Evolutionary conservation across 2,113 vertebrate genomes (phyloP), one percentile per base, ranked within the genome.

Genomic region (Sceloporus undulatus): DNA sequence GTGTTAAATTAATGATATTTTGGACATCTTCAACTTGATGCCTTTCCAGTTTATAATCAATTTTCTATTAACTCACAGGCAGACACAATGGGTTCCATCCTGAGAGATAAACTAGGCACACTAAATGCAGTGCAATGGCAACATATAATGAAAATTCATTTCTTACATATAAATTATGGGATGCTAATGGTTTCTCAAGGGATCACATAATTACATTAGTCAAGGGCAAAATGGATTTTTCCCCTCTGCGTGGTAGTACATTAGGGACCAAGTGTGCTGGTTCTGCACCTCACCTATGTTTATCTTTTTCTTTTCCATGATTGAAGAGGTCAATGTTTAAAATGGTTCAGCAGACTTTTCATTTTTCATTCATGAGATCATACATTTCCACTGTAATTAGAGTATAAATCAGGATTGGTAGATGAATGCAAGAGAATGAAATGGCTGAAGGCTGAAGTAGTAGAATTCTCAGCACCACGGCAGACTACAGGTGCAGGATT

Each of bases 151-250:
- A 90, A 94, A 94, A 91, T 74, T 29, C 1, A 1, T 70, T 95
- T 93, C 87, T 87, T 80, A 82, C 68, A 91, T 79, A 42, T 89
- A 87, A 94, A 92, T 91, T 91, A 90, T 23, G 83, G 4, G 2
- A 88, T 90, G 29, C 1, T 92, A 92, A 93, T 92, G 93, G 93
- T 82, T 94, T 94, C 92, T 91, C 79, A 77, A 90, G 83, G 70
- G 19, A 90, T 88, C 38, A 74, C 48, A 76, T 23, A 2, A 80
- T 92, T 74, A 80, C 74, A 84, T 92, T 21, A 75, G 9, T 80
- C 88, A 82, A 90, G 75, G 29, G 38, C 25, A 94, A 79, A 1
- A 89, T 3, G 38, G 3, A 52, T 92, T 76, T 87, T 90, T 88
- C 88, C 92, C 54, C 11, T 85, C 54, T 48, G 13, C 42, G 16